Conservation (phyloP, 1,140 invertebrate genomes). For the honey bee (Apis mellifera) region Amel_HAv3.1 CM009941.2:14121501-14122000, state of each 20-base stretch:
- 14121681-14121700: constrained; percentile 28
- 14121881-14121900: too few species aligned
- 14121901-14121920: too few species aligned
- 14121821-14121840: constrained; percentile 1
- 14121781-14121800: background rate
- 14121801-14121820: constrained; percentile 16
- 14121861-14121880: too few species aligned
- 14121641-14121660: constrained; percentile 35
- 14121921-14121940: too few species aligned
- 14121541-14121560: background rate
- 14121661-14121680: constrained; percentile 20
- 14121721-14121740: constrained; percentile 44
- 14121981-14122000: background rate
- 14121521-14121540: background rate
- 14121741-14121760: constrained; percentile 41
- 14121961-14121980: background rate
- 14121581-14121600: background rate
- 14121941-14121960: too few species aligned
- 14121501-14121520: background rate
- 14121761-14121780: constrained; percentile 13
- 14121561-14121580: background rate
- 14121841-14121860: too few species aligned
- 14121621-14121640: background rate
- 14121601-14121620: constrained; percentile 18
- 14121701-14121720: constrained; percentile 23